phyloP scores from a whole-genome alignment of 1,140 invertebrate genomes.

The Aphaenogaster rudis region DNA sequence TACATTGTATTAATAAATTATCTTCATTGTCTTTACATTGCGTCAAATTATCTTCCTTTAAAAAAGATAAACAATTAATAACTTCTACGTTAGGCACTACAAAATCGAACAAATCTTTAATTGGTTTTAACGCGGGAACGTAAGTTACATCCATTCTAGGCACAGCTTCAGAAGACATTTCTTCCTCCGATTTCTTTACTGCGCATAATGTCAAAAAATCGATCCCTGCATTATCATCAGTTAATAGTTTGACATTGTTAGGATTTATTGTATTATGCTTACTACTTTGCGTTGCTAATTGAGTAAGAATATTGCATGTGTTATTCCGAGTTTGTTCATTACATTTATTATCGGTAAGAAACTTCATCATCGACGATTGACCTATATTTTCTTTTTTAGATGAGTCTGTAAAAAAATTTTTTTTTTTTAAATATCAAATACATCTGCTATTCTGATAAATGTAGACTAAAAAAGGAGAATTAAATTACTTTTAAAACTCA shows the following conservation, averaged over 20 bases:
- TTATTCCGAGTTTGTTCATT: not conserved
- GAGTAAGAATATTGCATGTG: not conserved
- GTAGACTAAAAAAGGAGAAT: not conserved
- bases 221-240: slow-evolving; percentile 78
- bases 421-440: not conserved
- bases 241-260: slow-evolving; percentile 80
- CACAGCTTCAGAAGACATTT: slow-evolving; percentile 41
- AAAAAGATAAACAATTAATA: slow-evolving; percentile 67
- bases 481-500: slow-evolving; percentile 14
- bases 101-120: slow-evolving; percentile 75
- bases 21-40: not conserved
- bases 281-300: not conserved
- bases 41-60: slow-evolving; percentile 23
- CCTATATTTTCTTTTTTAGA: slow-evolving; percentile 75
- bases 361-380: slow-evolving; percentile 86
- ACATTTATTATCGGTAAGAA: slow-evolving; percentile 76
- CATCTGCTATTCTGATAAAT: slow-evolving; percentile 19
- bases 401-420: slow-evolving; percentile 39
- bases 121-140: slow-evolving; percentile 54
- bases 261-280: slow-evolving; percentile 68
- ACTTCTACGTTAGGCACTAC: slow-evolving; percentile 71
- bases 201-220: slow-evolving; percentile 83
- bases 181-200: slow-evolving; percentile 77
- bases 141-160: slow-evolving; percentile 71
- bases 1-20: not conserved